Evolutionary conservation across 2,113 vertebrate genomes (phyloP), one percentile per base, ranked within the genome.

Genomic region (Sceloporus tristichus): DNA sequence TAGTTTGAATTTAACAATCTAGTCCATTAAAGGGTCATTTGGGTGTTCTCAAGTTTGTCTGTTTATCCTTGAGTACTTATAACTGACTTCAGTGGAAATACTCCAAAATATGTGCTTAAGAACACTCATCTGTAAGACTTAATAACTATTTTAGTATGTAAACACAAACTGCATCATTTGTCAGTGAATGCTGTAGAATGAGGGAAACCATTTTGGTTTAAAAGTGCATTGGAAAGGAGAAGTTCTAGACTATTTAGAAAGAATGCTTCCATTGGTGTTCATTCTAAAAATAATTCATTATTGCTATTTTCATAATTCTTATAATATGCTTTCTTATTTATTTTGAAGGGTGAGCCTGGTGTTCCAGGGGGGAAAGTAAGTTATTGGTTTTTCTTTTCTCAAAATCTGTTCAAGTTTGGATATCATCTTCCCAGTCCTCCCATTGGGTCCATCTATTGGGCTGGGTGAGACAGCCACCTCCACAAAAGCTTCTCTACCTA

Each of bases 301-400:
- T 84, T 19, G 34, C 75, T 6, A 1, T 79, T 77, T 54, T 62
- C 29, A 86, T 34, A 88, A 84, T 11, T 29, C 10, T 40, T 2
- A 75, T 90, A 91, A 71, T 84, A 25, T 25, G 29, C 42, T 85
- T 7, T 1, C 29, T 14, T 38, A 2, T 71, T 84, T 83, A 42
- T 88, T 76, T 79, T 71, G 79, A 91, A 95, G 95, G 96, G 96
- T 40, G 95, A 96, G 40, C 95, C 96, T 0, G 95, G 96, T 4
- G 25, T 92, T 85, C 95, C 94, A 87, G 95, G 96, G 18, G 92
- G 90, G 91, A 96, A 97, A 94, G 96, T 96, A 91, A 96, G 88
- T 19, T 1, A 0, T 3, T 38, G 19, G 9, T 40, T 70, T 40
- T 2, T 65, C 9, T 10, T 85, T 25, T 1, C 2, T 87, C 81